Percentiles rank a stretch among this genome's conserved stretches.
Conservation (phyloP, 2,113 vertebrate genomes). For the Azemiops feae region DNA sequence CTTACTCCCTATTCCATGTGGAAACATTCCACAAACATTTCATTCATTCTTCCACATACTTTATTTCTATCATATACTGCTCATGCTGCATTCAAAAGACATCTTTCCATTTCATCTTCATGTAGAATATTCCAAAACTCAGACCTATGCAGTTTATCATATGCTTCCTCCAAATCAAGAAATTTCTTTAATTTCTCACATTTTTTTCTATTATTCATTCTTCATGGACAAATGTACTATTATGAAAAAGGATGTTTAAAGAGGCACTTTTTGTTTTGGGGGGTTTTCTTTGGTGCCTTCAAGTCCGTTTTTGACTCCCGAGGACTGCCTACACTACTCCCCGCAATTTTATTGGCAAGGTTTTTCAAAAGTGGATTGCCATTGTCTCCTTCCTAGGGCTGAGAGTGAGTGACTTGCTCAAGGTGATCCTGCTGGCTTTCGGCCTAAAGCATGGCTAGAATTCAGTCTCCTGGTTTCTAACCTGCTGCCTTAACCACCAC, state of each 20-base stretch:
- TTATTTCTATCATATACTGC: neutral
- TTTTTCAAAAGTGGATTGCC: neutral
- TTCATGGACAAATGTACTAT: neutral
- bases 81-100: neutral
- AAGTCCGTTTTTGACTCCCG: neutral
- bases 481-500: neutral
- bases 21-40: neutral
- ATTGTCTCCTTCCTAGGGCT: neutral
- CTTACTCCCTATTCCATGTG: neutral
- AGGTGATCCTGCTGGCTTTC: neutral
- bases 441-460: neutral
- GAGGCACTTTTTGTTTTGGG: neutral
- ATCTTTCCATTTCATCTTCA: neutral
- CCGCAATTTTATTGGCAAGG: neutral
- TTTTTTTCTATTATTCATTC: neutral
- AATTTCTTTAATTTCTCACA: neutral
- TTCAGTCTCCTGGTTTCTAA: neutral
- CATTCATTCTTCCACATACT: neutral
- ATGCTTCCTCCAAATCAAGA: neutral
- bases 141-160: neutral
- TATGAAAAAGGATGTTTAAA: neutral
- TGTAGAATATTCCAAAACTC: neutral
- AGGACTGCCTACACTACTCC: neutral
- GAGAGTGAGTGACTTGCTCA: neutral
- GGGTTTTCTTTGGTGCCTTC: neutral